These are phyloP conservation scores for Bos taurus DNA, from an alignment of 2,113 vertebrate species.

Conservation along the genomic window ARS-UCD2.0 NC_037351.1:50195501-50196000, in stretches of 20 bases:
- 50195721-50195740: background rate
- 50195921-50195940: background rate
- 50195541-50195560: background rate
- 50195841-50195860: background rate
- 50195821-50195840: background rate
- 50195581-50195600: background rate
- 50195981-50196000: background rate
- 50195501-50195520: background rate
- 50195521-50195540: background rate
- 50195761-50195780: background rate
- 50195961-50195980: background rate
- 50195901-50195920: background rate
- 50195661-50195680: background rate
- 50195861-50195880: background rate
- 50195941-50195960: background rate
- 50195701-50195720: background rate
- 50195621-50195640: accelerated
- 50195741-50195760: background rate
- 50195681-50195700: background rate
- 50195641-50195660: background rate
- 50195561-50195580: background rate
- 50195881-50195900: background rate
- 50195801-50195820: background rate
- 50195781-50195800: background rate
- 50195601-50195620: background rate